These are phyloP conservation scores for Archips xylosteana DNA, from an alignment of 2,888 invertebrate genomes.

Conservation along the genomic window DNA sequence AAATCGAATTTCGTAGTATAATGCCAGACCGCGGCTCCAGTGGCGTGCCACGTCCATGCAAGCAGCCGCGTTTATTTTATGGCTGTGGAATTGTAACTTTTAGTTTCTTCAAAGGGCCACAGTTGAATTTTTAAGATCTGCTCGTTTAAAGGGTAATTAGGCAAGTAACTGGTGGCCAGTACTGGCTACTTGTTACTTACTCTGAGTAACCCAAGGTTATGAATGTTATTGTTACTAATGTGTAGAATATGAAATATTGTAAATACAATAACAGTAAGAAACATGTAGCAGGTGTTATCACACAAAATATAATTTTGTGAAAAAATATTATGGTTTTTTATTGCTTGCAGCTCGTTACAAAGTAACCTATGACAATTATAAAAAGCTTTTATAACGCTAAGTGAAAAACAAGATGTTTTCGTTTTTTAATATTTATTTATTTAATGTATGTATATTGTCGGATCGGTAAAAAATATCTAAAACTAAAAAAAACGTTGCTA, in stretches of 20 bases:
- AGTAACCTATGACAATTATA: neutral
- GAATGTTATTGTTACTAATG: slow-evolving; percentile 86
- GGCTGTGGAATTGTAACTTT: neutral
- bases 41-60: neutral
- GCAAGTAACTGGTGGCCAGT: neutral
- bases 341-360: slow-evolving; percentile 23
- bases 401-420: too few species aligned
- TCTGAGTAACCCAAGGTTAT: slow-evolving; percentile 73
- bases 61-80: too few species aligned
- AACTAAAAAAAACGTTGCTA: too few species aligned
- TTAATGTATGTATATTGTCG: too few species aligned
- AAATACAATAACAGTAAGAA: slow-evolving; percentile 81
- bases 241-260: slow-evolving; percentile 84
- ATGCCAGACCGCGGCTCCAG: neutral
- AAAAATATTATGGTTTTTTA: slow-evolving; percentile 65
- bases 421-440: too few species aligned
- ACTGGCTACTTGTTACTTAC: slow-evolving; percentile 1
- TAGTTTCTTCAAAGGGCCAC: slow-evolving; percentile 1
- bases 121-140: slow-evolving; percentile 39
- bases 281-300: slow-evolving; percentile 86
- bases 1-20: too few species aligned
- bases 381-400: too few species aligned
- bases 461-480: too few species aligned
- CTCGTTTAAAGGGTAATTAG: slow-evolving; percentile 24
- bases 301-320: slow-evolving; percentile 87